Percentiles rank a stretch among this genome's conserved stretches.
Evolutionary conservation across 2,797 vertebrate species (phyloP).

Genomic region (Numenius phaeopus): DNA sequence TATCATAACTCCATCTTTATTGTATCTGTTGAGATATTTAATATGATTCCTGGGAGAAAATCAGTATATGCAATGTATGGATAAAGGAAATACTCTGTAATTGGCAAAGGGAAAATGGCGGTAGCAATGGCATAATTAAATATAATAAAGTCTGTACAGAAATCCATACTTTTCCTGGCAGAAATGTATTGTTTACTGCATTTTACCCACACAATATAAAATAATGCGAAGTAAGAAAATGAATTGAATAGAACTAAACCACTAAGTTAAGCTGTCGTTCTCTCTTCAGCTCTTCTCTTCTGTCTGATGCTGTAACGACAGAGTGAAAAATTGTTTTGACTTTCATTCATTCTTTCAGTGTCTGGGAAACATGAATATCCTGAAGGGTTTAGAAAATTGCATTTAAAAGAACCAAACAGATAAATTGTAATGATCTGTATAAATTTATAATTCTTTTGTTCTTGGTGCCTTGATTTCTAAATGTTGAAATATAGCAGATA

Average conservation of each 20-base stretch:
- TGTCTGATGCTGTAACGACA: neutral
- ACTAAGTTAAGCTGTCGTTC: neutral
- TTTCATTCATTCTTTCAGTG: neutral
- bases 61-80: neutral
- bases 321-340: neutral
- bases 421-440: neutral
- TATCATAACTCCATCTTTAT: neutral
- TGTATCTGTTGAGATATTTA: neutral
- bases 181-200: neutral
- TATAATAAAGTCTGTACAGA: neutral
- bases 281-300: neutral
- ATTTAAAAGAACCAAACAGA: neutral
- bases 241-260: neutral
- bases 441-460: neutral
- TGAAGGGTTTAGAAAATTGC: neutral
- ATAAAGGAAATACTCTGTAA: neutral
- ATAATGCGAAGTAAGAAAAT: neutral
- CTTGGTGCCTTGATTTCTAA: neutral
- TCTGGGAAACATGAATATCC: neutral
- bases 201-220: neutral
- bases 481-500: neutral
- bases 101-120: neutral
- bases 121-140: neutral
- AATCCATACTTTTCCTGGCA: too few relatives aligned
- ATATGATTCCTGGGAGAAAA: neutral